Evolutionary conservation across 2,113 vertebrate genomes (phyloP), one percentile per base, ranked within the genome.

Genomic region (Callocephalon fimbriatum): DNA sequence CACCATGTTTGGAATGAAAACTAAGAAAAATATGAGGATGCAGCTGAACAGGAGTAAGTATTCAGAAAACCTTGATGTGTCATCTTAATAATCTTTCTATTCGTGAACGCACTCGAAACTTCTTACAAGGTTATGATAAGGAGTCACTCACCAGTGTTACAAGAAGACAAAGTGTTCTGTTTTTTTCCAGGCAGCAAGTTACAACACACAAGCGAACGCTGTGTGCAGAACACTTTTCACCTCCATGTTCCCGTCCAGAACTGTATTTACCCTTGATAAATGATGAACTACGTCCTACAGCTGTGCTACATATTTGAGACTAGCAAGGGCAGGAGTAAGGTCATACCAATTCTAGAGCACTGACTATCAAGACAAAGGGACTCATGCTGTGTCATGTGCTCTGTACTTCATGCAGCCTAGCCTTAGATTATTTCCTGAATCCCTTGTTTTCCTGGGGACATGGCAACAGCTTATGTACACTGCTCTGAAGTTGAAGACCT

Each of bases 261-360:
- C 44, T 85, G 58, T 79, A 95, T 88, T 82, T 96, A 95, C 77
- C 91, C 89, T 94, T 93, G 87, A 95, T 89, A 97, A 95, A 96
- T 70, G 23, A 78, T 54, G 73, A 81, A 96, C 86, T 79, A 86
- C 10, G 73, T 94, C 78, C 96, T 83, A 89, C 74, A 95, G 86
- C 95, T 91, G 88, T 59, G 37, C 86, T 92, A 94, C 86, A 95
- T 96, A 83, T 88, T 90, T 97, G 80, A 94, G 90, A 47, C 63
- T 88, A 85, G 80, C 89, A 88, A 96, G 75, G 90, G 65, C 80
- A 97, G 72, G 48, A 92, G 66, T 67, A 83, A 90, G 77, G 89
- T 93, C 88, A 84, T 27, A 76, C 44, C 4, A 40, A 90, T 92
- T 93, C 93, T 84, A 72, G 67, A 85, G 79, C 0, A 0, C 87